Evolutionary conservation across 2,888 invertebrate species (phyloP).

Genomic region (Platerodrilus igneus): DNA sequence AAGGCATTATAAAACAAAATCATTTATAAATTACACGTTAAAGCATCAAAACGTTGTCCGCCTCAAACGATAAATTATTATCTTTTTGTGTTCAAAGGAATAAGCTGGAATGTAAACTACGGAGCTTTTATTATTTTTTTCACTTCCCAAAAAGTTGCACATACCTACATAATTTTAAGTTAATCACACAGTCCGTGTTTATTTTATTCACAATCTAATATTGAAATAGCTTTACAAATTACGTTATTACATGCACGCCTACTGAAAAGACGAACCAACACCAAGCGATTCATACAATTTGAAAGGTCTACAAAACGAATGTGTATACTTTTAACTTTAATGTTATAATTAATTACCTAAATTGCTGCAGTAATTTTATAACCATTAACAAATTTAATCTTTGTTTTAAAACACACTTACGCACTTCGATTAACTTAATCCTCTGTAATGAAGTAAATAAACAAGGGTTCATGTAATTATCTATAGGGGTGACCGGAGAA

Average conservation of each 20-base stretch:
- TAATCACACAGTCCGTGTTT: conserved; percentile 30
- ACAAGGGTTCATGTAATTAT: too few relatives aligned
- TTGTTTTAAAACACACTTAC: too few relatives aligned
- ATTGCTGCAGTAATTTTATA: too few relatives aligned
- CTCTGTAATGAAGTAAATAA: too few relatives aligned
- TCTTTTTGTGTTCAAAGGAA: conserved; percentile 33
- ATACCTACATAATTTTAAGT: conserved; percentile 29
- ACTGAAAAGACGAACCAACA: conserved; percentile 14
- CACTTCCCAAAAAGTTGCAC: conserved; percentile 27
- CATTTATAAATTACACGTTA: conserved; percentile 49
- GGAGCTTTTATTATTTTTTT: conserved; percentile 28
- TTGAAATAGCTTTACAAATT: conserved; percentile 24
- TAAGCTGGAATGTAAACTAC: conserved; percentile 28
- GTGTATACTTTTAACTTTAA: too few relatives aligned
- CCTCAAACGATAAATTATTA: conserved; percentile 48
- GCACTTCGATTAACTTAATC: too few relatives aligned
- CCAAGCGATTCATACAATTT: too few relatives aligned
- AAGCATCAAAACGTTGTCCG: conserved; percentile 49
- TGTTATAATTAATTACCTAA: too few relatives aligned
- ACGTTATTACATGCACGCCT: conserved; percentile 20
- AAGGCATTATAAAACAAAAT: conserved; percentile 49
- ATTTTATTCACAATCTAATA: conserved; percentile 33
- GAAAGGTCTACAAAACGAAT: too few relatives aligned
- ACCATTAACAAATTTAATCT: too few relatives aligned
- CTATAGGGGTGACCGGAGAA: too few relatives aligned